Base-by-base conservation (phyloP, 2,888 invertebrate species). In the Muschampia plurimacula region DNA sequence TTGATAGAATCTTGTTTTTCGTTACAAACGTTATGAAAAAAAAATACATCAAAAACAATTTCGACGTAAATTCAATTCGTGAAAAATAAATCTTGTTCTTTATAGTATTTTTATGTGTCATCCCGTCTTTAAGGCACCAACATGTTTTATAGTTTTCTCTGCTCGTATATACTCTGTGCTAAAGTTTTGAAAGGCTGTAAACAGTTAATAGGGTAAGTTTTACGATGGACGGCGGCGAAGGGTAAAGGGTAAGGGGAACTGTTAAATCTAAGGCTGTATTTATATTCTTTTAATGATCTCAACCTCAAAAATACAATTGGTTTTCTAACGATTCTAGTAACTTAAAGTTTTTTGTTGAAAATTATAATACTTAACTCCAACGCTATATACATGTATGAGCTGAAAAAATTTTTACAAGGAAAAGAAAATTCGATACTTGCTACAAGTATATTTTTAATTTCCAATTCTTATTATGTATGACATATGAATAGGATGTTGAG, bases 171-270 rank as follows among this genome's bases (percentile, higher is more conserved):
- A 65, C 66, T 74, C 76, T 77, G 71, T 74, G 75, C 39, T 72
- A 63, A 79, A 80, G 77, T 82, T 82, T 82, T 83, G 78, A 82
- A 83, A 81, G 85, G 83, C 82, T 86, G 89, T 92, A 92, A 92
- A 92, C 86, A 84, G 89, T 92, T 92, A 91, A 93, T 91, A 86
- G 92, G 91, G 87, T 88, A 88, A 89, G 84, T 89, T 90, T 90
- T 88, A 89, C 88, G 89, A 89, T 77, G 77, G 79, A 76, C 79
- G 77, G 22, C 77, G 77, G 72, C 74, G 73, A 65, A 73, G 69
- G 73, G 66, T 36, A 65, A 66, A 73, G 72, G 76, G 64, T 74
- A 72, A 76, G 75, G 76, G 74, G 69, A 73, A 69, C 62, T 52
- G 75, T 67, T 67, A 62, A 72, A 72, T 67, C 62, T 72, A 67